Percentiles rank a stretch among this genome's conserved stretches.
phyloP scores from a whole-genome alignment of 2,797 vertebrate species.

The Tamandua tetradactyla region DNA sequence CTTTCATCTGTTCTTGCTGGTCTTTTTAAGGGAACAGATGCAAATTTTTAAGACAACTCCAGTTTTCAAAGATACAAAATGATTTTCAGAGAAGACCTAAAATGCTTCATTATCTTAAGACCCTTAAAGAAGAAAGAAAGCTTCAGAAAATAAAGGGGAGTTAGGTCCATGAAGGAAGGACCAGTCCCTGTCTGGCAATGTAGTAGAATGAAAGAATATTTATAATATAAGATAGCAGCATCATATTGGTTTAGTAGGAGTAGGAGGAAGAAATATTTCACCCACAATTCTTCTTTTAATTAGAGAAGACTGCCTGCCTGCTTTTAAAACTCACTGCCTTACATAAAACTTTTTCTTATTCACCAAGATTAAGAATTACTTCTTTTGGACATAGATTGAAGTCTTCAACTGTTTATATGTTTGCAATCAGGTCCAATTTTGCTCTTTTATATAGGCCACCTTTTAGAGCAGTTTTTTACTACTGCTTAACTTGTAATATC shows the following conservation, averaged over 20 bases:
- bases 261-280: not conserved
- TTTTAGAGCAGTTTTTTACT: too few species aligned
- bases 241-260: too few species aligned
- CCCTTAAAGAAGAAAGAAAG: conserved; percentile 58
- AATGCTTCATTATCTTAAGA: conserved; percentile 68
- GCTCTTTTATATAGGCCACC: not conserved
- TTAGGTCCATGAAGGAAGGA: not conserved
- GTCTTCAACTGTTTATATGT: not conserved
- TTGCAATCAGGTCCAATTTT: not conserved
- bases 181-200: not conserved
- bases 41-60: conserved; percentile 82
- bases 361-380: not conserved
- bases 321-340: not conserved
- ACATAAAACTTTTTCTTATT: not conserved
- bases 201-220: not conserved
- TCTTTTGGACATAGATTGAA: conserved; percentile 18
- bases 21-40: conserved; percentile 82
- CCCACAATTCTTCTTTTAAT: not conserved
- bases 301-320: not conserved
- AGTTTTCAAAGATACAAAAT: conserved; percentile 81
- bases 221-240: too few species aligned
- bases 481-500: not conserved
- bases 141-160: not conserved
- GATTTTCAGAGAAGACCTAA: conserved; percentile 70
- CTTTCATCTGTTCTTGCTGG: conserved; percentile 80